phyloP scores from a whole-genome alignment of 2,797 vertebrate species.

The Silurus lanzhouensis region DNA sequence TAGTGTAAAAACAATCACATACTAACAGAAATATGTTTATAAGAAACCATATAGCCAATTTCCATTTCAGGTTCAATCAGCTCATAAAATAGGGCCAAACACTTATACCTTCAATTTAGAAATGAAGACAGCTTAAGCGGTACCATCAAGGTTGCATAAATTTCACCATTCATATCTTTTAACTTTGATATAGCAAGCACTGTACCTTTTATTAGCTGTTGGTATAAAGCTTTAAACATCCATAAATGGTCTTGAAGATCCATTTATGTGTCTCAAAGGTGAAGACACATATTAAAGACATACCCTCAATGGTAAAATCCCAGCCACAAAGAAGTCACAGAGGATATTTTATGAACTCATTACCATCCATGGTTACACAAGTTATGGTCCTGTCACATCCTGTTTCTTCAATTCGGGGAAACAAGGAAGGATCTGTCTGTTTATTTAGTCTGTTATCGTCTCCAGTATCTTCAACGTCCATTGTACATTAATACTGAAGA shows the following conservation, averaged over 20 bases:
- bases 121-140: no score
- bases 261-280: neutral
- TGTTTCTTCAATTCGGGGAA: slow-evolving; percentile 34
- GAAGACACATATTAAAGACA: neutral
- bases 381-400: slow-evolving; percentile 1
- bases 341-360: neutral
- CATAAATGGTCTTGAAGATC: neutral
- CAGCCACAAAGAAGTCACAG: neutral
- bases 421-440: slow-evolving; percentile 13
- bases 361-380: neutral
- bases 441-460: neutral
- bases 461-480: neutral
- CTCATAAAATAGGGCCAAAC: neutral
- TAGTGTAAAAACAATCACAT: neutral
- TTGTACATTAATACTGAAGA: no score
- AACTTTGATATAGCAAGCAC: no score
- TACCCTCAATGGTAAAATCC: neutral
- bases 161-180: neutral
- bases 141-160: neutral
- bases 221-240: neutral
- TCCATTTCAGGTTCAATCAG: neutral
- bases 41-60: neutral
- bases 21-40: neutral
- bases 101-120: neutral
- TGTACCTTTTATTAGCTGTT: no score